Evolutionary conservation across 2,888 invertebrate species (phyloP).

Genomic region (Drosophila meridionalis): DNA sequence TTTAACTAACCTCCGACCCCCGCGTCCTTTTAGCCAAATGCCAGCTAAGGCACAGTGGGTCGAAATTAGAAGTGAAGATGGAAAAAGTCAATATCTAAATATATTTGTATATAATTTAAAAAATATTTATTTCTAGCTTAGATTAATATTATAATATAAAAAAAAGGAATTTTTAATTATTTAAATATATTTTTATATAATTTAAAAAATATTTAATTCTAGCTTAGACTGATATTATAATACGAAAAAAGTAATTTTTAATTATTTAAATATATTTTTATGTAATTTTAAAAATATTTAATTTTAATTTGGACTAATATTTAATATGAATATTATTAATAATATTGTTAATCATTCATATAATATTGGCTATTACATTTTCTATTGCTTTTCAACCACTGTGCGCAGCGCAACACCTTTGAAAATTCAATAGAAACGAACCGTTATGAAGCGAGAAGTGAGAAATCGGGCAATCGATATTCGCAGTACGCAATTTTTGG

Average conservation of each 20-base stretch:
- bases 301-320: neutral
- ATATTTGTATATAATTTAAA: too few species aligned
- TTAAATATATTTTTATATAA: too few species aligned
- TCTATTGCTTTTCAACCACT: conserved; percentile 8
- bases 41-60: conserved; percentile 25
- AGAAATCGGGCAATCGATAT: conserved; percentile 59
- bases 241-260: too few species aligned
- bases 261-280: too few species aligned
- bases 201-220: too few species aligned
- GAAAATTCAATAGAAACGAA: conserved; percentile 32
- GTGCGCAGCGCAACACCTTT: conserved; percentile 35
- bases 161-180: too few species aligned
- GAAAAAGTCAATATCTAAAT: neutral
- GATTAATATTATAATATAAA: too few species aligned
- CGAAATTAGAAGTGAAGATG: neutral
- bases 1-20: neutral
- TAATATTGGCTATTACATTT: neutral
- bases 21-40: neutral
- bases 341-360: neutral
- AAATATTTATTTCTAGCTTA: too few species aligned
- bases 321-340: too few species aligned
- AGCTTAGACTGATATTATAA: too few species aligned
- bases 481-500: conserved; percentile 52
- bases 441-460: conserved; percentile 37
- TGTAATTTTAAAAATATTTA: too few species aligned